A percentile compares a stretch with the other conserved stretches of the same genome.
phyloP scores from a whole-genome alignment of 1,140 invertebrate genomes.

The Eumaeus atala region DNA sequence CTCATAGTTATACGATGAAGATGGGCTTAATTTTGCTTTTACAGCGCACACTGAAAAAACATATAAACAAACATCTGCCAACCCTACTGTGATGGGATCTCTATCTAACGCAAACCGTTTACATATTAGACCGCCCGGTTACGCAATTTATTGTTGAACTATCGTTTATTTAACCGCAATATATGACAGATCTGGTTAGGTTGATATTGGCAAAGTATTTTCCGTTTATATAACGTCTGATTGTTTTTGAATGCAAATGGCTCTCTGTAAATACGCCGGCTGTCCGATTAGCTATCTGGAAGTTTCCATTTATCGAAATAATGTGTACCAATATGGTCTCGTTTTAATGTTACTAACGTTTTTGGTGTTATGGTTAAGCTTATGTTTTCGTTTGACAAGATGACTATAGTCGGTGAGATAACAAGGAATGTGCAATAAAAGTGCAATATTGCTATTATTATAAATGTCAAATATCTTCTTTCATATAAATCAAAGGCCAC shows the following conservation, averaged over 20 bases:
- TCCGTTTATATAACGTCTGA: slow-evolving; percentile 44
- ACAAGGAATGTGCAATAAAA: too few species aligned
- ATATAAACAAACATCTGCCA: slow-evolving; percentile 3
- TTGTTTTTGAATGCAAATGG: slow-evolving; percentile 62
- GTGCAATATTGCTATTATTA: too few species aligned
- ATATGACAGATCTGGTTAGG: slow-evolving; percentile 54
- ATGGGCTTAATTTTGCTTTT: too few species aligned
- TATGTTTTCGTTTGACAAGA: not conserved
- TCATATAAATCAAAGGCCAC: too few species aligned
- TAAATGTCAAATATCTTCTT: too few species aligned
- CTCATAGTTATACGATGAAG: too few species aligned
- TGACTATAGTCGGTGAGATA: too few species aligned
- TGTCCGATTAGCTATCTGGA: slow-evolving; percentile 52
- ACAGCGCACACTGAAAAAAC: too few species aligned
- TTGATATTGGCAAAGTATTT: slow-evolving; percentile 49
- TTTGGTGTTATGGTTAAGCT: slow-evolving; percentile 23
- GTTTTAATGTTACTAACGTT: slow-evolving; percentile 39
- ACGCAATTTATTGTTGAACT: slow-evolving; percentile 59
- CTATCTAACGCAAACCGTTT: slow-evolving; percentile 51
- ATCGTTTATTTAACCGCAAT: slow-evolving; percentile 51
- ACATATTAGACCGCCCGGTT: slow-evolving; percentile 52
- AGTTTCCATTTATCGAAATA: slow-evolving; percentile 49
- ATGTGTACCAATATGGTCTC: slow-evolving; percentile 40
- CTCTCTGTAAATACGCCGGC: slow-evolving; percentile 47
- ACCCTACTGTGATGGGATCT: slow-evolving; percentile 13